Percentiles rank a stretch among this genome's conserved stretches.
phyloP scores from a whole-genome alignment of 2,888 invertebrate species.

The Ypsolopha scabrella region DNA sequence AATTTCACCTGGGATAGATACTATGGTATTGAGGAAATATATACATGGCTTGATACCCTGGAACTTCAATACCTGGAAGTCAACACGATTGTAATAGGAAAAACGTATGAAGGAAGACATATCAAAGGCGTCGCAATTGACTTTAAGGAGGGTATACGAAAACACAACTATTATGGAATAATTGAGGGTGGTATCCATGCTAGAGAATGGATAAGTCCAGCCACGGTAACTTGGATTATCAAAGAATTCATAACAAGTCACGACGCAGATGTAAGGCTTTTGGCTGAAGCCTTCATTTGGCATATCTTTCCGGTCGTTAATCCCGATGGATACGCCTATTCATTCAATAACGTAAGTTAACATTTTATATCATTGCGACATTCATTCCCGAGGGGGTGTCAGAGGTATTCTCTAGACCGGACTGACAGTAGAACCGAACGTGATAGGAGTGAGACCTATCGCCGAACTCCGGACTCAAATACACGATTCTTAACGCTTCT shows the following conservation, averaged over 20 bases:
- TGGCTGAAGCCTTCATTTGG: constrained; percentile 75
- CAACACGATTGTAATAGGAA: constrained; percentile 62
- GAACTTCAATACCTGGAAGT: constrained; percentile 56
- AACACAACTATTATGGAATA: constrained; percentile 57
- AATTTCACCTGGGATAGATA: constrained; percentile 71
- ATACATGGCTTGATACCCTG: constrained; percentile 69
- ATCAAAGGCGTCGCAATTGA: constrained; percentile 63
- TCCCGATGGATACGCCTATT: constrained; percentile 84
- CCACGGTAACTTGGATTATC: constrained; percentile 73
- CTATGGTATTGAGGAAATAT: constrained; percentile 68
- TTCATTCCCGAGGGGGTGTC: too few relatives aligned
- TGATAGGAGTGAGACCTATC: too few relatives aligned
- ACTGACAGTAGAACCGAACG: too few relatives aligned
- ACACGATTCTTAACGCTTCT: too few relatives aligned
- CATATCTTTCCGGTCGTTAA: constrained; percentile 81
- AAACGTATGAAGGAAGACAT: constrained; percentile 68
- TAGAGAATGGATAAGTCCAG: constrained; percentile 82
- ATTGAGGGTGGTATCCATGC: constrained; percentile 80
- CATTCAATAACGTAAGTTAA: constrained; percentile 60
- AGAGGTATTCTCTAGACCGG: too few relatives aligned
- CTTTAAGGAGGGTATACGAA: constrained; percentile 30
- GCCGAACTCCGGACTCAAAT: too few relatives aligned
- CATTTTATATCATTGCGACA: too few relatives aligned
- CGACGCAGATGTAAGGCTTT: constrained; percentile 42
- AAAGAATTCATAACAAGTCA: constrained; percentile 72